phyloP scores from a whole-genome alignment of 2,797 vertebrate species.

The Tamandua tetradactyla region DNA sequence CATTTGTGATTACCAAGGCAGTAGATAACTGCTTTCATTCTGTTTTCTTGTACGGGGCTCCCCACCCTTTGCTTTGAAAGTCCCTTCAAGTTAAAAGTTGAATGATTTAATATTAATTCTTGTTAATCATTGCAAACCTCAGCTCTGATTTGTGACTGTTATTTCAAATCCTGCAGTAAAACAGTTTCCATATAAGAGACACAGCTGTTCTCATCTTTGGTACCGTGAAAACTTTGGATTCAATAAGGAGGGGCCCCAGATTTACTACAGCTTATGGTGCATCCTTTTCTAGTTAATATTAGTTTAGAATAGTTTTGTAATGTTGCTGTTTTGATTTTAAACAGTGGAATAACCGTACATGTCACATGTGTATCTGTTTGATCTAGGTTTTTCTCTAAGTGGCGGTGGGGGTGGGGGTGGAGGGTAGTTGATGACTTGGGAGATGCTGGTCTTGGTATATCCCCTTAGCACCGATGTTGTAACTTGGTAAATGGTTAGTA shows the following conservation, averaged over 20 bases:
- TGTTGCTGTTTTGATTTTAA: background rate
- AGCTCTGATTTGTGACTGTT: background rate
- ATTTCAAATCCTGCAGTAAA: conserved; percentile 6
- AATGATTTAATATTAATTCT: conserved; percentile 21
- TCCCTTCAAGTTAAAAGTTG: conserved; percentile 44
- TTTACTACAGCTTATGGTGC: background rate
- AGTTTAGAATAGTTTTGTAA: background rate
- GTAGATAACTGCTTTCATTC: background rate
- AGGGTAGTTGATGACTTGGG: conserved; percentile 13
- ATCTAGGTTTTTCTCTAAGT: background rate
- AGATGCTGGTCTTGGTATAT: conserved; percentile 63
- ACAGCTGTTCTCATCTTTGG: background rate
- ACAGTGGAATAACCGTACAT: background rate
- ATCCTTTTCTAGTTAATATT: conserved; percentile 15
- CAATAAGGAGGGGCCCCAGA: background rate
- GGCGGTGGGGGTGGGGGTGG: background rate
- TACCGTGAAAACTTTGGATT: conserved; percentile 7
- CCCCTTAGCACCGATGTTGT: conserved; percentile 63
- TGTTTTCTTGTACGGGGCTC: background rate
- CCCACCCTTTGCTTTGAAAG: background rate
- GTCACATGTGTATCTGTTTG: background rate
- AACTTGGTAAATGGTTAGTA: conserved; percentile 65
- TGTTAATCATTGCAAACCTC: background rate
- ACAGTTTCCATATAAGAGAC: background rate
- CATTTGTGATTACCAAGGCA: background rate